Base-by-base conservation (phyloP, 2,888 invertebrate genomes). In the Gastracanthus pulcherrimus region DNA sequence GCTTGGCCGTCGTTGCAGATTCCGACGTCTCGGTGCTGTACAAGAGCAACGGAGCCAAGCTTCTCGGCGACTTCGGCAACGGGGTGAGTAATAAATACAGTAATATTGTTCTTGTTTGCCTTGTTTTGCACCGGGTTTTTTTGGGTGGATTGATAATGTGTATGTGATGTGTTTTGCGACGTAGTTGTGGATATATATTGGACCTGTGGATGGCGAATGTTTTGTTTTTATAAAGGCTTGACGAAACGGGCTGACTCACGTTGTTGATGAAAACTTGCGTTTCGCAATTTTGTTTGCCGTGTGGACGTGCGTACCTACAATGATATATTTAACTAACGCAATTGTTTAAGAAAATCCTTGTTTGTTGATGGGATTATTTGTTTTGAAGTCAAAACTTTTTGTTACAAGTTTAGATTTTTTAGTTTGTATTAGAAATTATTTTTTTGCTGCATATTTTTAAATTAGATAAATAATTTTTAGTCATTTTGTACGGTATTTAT, bases 21-120 rank as follows among this genome's bases (percentile, higher is more conserved):
- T 67, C 83, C 0, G 77, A 83, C 2, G 67, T 78, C 19, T 55
- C 83, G 48, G 71, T 75, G 38, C 78, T 81, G 3, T 81, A 66
- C 78, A 75, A 58, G 51, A n/a, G 70, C 6, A 76, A 78, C 45
- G 83, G 71, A 13, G 34, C 58, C 13, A 78, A 78, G 16, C 23
- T 82, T 9, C 26, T 77, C 38, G 41, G 19, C 19, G 67, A 80
- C 16, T 13, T 23, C 4, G 34, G 23, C 7, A 9, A 60, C 7
- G 45, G 16, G 38, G 82, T 82, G 38, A 82, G 66, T 74, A 23
- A 7, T 19, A 19, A 38, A 36, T 45, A 11, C 23, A 23, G 16
- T 6, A 38, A 36, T 45, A 11, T 34, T 34, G 16, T 6, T 48
- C 6, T 19, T 4, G 19, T 19, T 19, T 9, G 3, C 26, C 29